A percentile compares a stretch with the other conserved stretches of the same genome.
Conservation (phyloP, 2,888 invertebrate species). For the Camptogramma bilineatum region DNA sequence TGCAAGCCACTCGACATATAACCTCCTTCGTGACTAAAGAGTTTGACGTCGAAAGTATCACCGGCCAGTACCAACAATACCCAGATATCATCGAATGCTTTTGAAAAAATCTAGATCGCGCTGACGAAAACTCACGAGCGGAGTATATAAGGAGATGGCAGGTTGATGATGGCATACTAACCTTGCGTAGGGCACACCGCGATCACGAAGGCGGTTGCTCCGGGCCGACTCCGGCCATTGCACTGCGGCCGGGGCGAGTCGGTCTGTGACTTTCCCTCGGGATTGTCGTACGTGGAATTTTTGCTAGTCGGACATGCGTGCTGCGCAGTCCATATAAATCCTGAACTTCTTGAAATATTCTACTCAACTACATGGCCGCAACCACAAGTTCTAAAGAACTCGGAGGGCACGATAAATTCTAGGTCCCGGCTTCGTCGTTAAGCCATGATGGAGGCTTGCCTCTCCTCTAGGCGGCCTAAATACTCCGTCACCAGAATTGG, state of each 20-base stretch:
- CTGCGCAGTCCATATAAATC: constrained; percentile 82
- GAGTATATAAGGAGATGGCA: constrained; percentile 53
- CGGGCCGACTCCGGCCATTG: constrained; percentile 88
- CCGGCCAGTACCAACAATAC: constrained; percentile 40
- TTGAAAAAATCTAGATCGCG: constrained; percentile 59
- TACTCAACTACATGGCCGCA: too few relatives aligned
- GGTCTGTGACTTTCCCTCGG: constrained; percentile 86
- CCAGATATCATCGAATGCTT: constrained; percentile 68
- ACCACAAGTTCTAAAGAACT: too few relatives aligned
- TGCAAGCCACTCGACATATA: not conserved
- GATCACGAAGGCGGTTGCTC: constrained; percentile 89
- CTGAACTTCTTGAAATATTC: not conserved
- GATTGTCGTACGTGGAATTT: constrained; percentile 87
- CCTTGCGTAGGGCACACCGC: constrained; percentile 90
- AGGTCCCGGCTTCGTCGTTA: too few relatives aligned
- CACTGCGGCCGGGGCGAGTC: constrained; percentile 86
- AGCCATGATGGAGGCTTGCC: too few relatives aligned
- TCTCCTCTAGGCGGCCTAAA: too few relatives aligned
- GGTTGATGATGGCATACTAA: constrained; percentile 80
- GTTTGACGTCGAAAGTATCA: constrained; percentile 18
- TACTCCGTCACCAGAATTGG: too few relatives aligned
- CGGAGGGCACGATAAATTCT: too few relatives aligned
- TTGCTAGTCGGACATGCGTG: constrained; percentile 87
- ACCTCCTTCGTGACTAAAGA: constrained; percentile 23
- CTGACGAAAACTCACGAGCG: constrained; percentile 54